Evolutionary conservation across 2,113 vertebrate genomes (phyloP).

Genomic region (Thymallus thymallus): DNA sequence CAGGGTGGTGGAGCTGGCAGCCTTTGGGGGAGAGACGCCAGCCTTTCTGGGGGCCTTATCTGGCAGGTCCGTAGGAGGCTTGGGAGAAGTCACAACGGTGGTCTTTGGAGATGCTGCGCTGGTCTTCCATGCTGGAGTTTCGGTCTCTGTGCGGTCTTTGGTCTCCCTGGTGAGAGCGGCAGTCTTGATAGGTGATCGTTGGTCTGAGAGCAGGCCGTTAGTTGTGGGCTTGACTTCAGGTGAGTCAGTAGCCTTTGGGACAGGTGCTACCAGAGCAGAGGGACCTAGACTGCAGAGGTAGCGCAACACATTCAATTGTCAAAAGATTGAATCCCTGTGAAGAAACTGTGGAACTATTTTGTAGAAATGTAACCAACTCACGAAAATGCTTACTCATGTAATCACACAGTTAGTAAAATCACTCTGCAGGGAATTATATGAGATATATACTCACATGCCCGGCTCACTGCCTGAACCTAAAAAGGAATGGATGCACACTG

Average conservation of each 20-base stretch:
- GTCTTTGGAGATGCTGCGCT: constrained; percentile 3
- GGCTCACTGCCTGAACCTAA: constrained; percentile 67
- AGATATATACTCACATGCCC: constrained; percentile 35
- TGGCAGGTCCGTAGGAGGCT: constrained; percentile 27
- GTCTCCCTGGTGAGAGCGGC: background rate
- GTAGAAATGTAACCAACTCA: background rate
- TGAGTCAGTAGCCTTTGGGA: constrained; percentile 31
- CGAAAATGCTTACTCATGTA: background rate
- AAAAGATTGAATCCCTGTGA: background rate
- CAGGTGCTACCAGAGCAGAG: background rate
- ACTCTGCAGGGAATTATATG: background rate
- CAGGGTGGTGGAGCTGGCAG: background rate
- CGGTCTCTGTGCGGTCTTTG: constrained; percentile 37
- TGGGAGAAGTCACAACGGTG: background rate
- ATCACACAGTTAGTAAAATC: background rate
- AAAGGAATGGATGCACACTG: constrained; percentile 38
- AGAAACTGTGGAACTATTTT: background rate
- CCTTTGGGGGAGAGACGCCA: background rate
- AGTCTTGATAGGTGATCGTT: constrained; percentile 45
- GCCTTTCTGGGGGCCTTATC: constrained; percentile 34
- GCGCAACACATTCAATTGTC: background rate
- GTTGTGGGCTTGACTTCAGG: constrained; percentile 58
- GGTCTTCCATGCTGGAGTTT: background rate
- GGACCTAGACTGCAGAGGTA: constrained; percentile 23
- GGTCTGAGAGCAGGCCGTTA: constrained; percentile 63